These are phyloP conservation scores for Varanus komodoensis DNA, from an alignment of 2,113 vertebrate genomes.

Conservation along the genomic window DNA sequence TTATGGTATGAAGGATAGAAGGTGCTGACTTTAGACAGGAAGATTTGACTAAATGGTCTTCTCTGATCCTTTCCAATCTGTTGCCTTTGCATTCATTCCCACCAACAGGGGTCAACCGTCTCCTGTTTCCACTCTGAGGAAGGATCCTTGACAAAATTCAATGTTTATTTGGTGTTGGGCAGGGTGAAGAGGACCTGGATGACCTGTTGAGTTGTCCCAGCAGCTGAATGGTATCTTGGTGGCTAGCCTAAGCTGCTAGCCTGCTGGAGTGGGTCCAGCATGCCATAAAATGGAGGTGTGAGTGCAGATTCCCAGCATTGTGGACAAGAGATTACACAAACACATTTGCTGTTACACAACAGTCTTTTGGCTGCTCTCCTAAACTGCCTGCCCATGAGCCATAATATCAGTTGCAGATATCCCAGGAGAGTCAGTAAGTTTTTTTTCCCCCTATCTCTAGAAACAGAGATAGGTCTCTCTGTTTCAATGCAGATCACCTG, in stretches of 20 bases:
- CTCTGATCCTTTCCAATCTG: background rate
- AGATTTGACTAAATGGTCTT: background rate
- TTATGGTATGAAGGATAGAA: background rate
- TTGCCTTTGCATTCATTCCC: background rate
- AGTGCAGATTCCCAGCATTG: conserved; percentile 23
- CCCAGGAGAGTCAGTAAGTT: background rate
- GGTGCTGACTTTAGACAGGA: background rate
- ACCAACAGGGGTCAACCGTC: background rate
- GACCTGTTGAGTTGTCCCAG: conserved; percentile 17
- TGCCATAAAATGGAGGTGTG: background rate
- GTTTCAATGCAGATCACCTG: background rate
- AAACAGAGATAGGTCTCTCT: background rate
- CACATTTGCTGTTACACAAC: conserved; percentile 35
- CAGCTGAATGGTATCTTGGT: conserved; percentile 9
- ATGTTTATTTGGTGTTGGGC: background rate
- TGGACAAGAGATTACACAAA: conserved; percentile 41
- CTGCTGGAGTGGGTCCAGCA: conserved; percentile 3
- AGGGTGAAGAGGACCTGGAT: background rate
- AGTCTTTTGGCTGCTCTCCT: conserved; percentile 29
- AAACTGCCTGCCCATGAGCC: background rate
- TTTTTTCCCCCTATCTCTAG: background rate
- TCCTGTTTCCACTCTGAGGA: background rate
- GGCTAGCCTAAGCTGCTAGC: conserved; percentile 10
- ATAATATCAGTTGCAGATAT: background rate
- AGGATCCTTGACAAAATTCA: background rate